phyloP scores from a whole-genome alignment of 2,797 vertebrate species.

The Leuciscus waleckii region DNA sequence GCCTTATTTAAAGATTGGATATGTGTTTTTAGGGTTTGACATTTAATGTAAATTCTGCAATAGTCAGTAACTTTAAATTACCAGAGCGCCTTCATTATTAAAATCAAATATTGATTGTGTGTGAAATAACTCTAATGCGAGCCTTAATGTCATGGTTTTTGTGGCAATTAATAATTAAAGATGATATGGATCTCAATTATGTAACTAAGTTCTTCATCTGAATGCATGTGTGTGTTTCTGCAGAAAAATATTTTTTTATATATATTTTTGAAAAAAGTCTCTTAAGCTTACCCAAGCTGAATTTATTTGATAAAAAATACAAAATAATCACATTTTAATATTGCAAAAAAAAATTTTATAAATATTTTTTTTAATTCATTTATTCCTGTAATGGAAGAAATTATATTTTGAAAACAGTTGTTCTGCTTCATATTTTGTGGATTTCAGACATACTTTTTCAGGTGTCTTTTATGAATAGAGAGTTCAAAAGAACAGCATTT shows the following conservation, averaged over 20 bases:
- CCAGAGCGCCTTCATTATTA: conserved; percentile 16
- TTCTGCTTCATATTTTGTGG: neutral
- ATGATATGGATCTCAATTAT: conserved; percentile 30
- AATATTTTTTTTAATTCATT: neutral
- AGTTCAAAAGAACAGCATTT: neutral
- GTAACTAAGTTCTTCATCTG: neutral
- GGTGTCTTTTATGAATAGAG: too few species aligned
- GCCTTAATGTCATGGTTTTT: conserved; percentile 36
- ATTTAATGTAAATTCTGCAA: conserved; percentile 1
- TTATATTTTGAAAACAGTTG: neutral
- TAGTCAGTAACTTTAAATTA: neutral
- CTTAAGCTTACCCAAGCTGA: neutral
- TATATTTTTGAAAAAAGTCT: neutral
- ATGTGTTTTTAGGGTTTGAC: neutral
- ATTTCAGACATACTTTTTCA: neutral
- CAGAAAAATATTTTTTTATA: too few species aligned
- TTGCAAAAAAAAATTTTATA: neutral
- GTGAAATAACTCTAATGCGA: neutral
- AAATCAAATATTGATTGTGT: neutral
- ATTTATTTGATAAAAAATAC: neutral
- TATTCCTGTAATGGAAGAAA: neutral
- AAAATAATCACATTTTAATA: neutral
- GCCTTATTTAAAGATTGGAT: conserved; percentile 9
- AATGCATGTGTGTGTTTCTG: neutral
- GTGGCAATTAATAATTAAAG: conserved; percentile 36